Conservation (phyloP, 2,797 vertebrate genomes). For the Sebastolobus altivelis region DNA sequence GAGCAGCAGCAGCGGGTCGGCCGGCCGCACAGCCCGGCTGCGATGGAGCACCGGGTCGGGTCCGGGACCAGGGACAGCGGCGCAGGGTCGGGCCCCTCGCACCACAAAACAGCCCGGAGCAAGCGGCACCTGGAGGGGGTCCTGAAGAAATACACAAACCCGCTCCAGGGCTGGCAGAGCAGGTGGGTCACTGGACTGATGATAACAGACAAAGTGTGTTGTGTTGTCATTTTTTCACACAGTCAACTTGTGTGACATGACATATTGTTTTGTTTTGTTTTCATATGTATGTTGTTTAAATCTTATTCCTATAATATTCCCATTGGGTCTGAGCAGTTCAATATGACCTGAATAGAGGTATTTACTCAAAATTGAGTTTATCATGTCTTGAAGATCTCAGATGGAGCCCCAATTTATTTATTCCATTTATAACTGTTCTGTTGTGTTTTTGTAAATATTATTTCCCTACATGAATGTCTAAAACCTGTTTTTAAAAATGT, state of each 20-base stretch:
- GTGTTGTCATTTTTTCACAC: neutral
- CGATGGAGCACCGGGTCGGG: conserved; percentile 22
- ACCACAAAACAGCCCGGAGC: conserved; percentile 58
- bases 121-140: conserved; percentile 88
- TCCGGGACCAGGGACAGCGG: conserved; percentile 43
- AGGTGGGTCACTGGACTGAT: conserved; percentile 79
- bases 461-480: neutral
- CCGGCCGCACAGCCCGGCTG: conserved; percentile 33
- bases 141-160: conserved; percentile 95
- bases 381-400: neutral
- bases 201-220: neutral
- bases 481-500: neutral
- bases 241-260: neutral
- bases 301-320: neutral
- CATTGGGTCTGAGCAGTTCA: neutral
- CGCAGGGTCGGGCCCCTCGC: conserved; percentile 14
- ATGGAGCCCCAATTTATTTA: neutral
- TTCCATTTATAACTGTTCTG: neutral
- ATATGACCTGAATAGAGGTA: no score
- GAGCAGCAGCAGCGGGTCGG: conserved; percentile 37
- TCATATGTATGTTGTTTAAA: neutral
- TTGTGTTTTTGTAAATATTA: neutral
- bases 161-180: conserved; percentile 95
- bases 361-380: neutral
- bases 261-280: neutral